Percentiles rank a stretch among this genome's conserved stretches.
Conservation (phyloP, 2,113 vertebrate species). For the Eleginops maclovinus region DNA sequence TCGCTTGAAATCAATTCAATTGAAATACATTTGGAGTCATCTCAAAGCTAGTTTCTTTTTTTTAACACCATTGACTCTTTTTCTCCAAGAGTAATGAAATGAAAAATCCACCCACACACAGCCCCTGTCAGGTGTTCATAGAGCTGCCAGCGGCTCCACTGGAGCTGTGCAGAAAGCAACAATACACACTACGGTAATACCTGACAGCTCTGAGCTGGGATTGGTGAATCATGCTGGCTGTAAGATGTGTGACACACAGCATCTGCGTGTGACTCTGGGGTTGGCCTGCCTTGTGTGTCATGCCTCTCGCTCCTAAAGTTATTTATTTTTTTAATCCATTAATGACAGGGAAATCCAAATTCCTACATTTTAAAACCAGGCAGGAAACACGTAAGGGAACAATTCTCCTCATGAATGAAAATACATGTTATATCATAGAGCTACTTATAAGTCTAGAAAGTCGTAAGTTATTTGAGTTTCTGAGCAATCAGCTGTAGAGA, state of each 20-base stretch:
- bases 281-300: not conserved
- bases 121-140: not conserved
- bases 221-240: not conserved
- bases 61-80: too few relatives aligned
- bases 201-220: not conserved
- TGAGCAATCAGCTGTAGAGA: too few relatives aligned
- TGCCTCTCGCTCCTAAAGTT: not conserved
- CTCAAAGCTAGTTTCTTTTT: not conserved
- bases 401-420: too few relatives aligned
- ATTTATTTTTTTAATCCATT: too few relatives aligned
- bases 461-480: too few relatives aligned
- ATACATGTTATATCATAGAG: too few relatives aligned
- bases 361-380: not conserved
- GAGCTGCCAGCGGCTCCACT: slow-evolving; percentile 1
- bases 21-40: not conserved
- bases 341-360: not conserved
- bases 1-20: too few relatives aligned
- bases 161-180: not conserved
- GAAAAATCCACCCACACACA: not conserved
- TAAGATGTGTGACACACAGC: not conserved
- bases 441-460: too few relatives aligned
- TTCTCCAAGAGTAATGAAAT: too few relatives aligned
- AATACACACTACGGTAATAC: not conserved
- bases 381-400: not conserved
- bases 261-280: not conserved